phyloP scores from a whole-genome alignment of 2,888 invertebrate genomes.

The Acronicta alni region DNA sequence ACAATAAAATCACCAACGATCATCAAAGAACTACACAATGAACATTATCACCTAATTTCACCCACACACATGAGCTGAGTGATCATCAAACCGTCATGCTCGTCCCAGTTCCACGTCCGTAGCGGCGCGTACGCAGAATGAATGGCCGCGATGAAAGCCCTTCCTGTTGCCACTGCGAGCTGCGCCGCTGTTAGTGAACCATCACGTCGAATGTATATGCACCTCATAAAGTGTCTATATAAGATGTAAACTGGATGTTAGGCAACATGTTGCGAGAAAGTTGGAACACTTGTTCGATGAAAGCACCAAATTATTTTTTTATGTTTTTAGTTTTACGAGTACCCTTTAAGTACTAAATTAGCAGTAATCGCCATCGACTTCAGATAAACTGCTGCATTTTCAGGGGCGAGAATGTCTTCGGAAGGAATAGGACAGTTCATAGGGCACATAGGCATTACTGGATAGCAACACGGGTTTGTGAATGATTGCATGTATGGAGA shows the following conservation, averaged over 20 bases:
- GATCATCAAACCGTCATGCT: constrained; percentile 9
- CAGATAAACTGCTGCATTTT: too few species aligned
- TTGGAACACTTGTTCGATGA: too few species aligned
- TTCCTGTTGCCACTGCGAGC: constrained; percentile 53
- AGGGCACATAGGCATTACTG: constrained; percentile 77
- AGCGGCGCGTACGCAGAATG: constrained; percentile 32
- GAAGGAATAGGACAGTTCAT: constrained; percentile 67
- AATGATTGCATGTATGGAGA: constrained; percentile 64
- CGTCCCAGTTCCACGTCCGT: constrained; percentile 34
- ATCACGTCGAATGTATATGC: constrained; percentile 2
- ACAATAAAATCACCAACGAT: background rate
- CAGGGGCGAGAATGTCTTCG: too few species aligned
- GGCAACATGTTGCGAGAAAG: background rate
- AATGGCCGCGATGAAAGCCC: constrained; percentile 54
- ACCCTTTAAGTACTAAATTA: too few species aligned
- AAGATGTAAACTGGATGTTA: constrained; percentile 1
- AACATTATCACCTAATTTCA: constrained; percentile 26
- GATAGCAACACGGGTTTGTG: constrained; percentile 78
- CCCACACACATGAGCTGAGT: constrained; percentile 9
- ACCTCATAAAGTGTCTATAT: background rate
- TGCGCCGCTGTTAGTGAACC: constrained; percentile 5
- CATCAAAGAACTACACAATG: background rate
- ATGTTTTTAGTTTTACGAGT: too few species aligned
- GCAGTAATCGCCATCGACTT: too few species aligned
- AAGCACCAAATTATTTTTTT: too few species aligned